These are phyloP conservation scores for Cantharis nigra DNA, from an alignment of 2,888 invertebrate genomes.

Conservation along the genomic window DNA sequence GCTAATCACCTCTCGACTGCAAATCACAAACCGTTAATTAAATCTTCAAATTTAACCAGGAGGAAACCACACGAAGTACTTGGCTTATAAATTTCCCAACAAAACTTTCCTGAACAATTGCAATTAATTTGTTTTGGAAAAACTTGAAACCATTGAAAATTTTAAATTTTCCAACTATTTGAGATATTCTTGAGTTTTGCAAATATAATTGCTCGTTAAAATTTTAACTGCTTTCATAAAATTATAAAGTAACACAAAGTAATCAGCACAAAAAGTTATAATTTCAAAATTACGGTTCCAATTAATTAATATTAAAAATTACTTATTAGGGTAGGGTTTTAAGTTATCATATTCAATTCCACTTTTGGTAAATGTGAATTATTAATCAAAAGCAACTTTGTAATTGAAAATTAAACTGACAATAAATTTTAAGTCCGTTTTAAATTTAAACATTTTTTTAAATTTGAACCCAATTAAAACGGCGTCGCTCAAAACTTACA, in stretches of 20 bases:
- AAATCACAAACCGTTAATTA: not conserved
- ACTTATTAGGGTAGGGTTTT: not conserved
- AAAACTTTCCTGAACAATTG: not conserved
- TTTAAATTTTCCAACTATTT: not conserved
- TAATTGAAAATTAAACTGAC: not conserved
- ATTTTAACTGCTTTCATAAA: not conserved
- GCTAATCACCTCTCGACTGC: not conserved
- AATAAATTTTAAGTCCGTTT: not conserved
- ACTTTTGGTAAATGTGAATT: not conserved
- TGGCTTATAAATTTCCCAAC: not conserved
- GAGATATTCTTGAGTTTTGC: not conserved
- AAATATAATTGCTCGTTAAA: conserved; percentile 9
- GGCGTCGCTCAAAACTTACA: not conserved
- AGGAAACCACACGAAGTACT: not conserved
- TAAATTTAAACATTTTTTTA: not conserved
- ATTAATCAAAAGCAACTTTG: not conserved
- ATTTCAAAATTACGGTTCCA: not conserved
- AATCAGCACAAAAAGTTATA: not conserved
- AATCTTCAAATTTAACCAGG: not conserved
- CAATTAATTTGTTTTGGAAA: not conserved
- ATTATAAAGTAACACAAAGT: not conserved
- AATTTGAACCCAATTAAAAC: not conserved
- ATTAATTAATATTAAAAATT: not conserved
- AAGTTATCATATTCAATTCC: not conserved
- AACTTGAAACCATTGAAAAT: not conserved